These are phyloP conservation scores for Sympetrum striolatum DNA, from an alignment of 2,888 invertebrate species.

Conservation along the genomic window DNA sequence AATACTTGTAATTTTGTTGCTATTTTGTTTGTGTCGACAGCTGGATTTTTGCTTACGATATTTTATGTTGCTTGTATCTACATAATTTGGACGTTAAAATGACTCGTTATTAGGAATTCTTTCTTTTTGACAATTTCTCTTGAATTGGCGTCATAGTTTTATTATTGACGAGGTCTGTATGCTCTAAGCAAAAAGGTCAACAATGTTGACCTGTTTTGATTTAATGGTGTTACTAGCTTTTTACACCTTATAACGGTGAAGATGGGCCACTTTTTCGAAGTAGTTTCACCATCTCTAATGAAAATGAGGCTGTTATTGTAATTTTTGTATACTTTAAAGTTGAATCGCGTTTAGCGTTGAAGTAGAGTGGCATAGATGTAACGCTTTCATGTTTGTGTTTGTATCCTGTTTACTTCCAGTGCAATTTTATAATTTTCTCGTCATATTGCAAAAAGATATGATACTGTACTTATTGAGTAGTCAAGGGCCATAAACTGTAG, in stretches of 20 bases:
- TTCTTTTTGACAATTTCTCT: background rate
- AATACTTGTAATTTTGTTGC: background rate
- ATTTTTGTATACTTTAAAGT: too few species aligned
- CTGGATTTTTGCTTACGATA: background rate
- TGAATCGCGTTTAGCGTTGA: too few species aligned
- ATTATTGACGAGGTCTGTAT: background rate
- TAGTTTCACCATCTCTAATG: too few species aligned
- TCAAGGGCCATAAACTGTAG: too few species aligned
- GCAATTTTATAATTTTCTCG: too few species aligned
- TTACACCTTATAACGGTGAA: background rate
- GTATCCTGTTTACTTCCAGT: too few species aligned
- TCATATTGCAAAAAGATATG: too few species aligned
- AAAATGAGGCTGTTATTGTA: too few species aligned
- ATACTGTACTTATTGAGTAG: too few species aligned
- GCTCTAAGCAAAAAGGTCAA: background rate
- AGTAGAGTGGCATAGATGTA: too few species aligned
- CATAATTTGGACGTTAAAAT: background rate
- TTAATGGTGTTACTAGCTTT: background rate
- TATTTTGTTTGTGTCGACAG: slow-evolving; percentile 27
- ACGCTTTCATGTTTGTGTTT: too few species aligned
- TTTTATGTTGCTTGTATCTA: background rate
- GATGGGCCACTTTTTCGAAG: background rate
- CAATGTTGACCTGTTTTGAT: background rate
- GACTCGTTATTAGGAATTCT: background rate
- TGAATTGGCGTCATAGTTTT: background rate